Percentiles rank a stretch among this genome's conserved stretches.
Evolutionary conservation across 2,113 vertebrate species (phyloP).

Genomic region (Apodemus speciosus): DNA sequence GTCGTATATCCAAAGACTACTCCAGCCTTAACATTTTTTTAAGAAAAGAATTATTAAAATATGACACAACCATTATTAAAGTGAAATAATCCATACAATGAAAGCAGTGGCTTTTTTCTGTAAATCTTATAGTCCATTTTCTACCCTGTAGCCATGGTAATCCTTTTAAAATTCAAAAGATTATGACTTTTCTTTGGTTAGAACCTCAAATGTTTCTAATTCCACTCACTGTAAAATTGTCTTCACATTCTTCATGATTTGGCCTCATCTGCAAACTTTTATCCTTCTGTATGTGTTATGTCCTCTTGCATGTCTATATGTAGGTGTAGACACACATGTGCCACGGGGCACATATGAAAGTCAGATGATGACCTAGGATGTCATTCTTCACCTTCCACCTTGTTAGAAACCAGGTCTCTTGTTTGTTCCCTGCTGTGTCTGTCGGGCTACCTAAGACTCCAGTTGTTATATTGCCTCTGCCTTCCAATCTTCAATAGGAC

Average conservation of each 20-base stretch:
- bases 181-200: constrained; percentile 38
- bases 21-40: constrained; percentile 33
- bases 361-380: neutral
- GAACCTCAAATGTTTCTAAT: constrained; percentile 33
- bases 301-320: neutral
- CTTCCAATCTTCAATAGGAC: neutral
- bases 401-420: neutral
- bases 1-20: neutral
- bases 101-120: neutral
- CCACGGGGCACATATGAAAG: neutral
- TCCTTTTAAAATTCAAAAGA: constrained; percentile 48
- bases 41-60: constrained; percentile 38
- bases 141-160: neutral
- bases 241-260: constrained; percentile 14
- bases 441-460: neutral
- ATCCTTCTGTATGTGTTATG: neutral
- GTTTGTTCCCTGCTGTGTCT: neutral
- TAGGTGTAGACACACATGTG: neutral
- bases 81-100: constrained; percentile 27
- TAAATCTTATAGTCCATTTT: constrained; percentile 15
- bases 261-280: constrained; percentile 7
- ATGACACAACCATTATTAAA: constrained; percentile 15
- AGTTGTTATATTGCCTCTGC: neutral
- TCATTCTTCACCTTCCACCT: neutral
- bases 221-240: constrained; percentile 26